These are phyloP conservation scores for Phyllotreta cruciferae DNA, from an alignment of 2,888 invertebrate genomes.

Conservation along the genomic window DNA sequence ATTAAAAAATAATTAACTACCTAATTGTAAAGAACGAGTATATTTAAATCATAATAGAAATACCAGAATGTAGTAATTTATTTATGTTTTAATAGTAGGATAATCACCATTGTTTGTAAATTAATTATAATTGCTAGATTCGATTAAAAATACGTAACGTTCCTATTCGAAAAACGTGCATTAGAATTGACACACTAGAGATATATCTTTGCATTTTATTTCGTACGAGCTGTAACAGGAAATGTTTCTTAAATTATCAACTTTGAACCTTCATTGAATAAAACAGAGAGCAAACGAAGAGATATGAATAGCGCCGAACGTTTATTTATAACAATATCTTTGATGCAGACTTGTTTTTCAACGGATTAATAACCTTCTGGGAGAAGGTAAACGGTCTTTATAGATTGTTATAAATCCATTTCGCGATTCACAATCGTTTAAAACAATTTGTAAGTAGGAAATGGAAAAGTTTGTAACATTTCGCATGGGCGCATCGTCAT, in stretches of 20 bases:
- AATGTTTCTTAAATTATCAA: constrained; percentile 12
- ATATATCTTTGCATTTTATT: not conserved
- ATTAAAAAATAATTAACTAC: too few relatives aligned
- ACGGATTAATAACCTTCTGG: constrained; percentile 23
- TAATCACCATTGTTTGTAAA: too few relatives aligned
- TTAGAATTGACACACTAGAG: not conserved
- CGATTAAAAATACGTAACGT: too few relatives aligned
- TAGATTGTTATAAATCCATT: not conserved
- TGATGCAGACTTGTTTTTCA: constrained; percentile 16
- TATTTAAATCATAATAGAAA: too few relatives aligned
- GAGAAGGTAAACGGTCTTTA: constrained; percentile 17
- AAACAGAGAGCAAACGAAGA: constrained; percentile 9
- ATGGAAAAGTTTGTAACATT: constrained; percentile 1
- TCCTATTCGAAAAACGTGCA: too few relatives aligned
- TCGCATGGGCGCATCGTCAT: too few relatives aligned
- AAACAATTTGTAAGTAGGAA: not conserved
- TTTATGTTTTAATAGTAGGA: too few relatives aligned
- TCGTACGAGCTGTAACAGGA: not conserved
- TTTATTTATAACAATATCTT: constrained; percentile 20
- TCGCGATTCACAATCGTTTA: too few relatives aligned
- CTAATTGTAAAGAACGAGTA: too few relatives aligned
- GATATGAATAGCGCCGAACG: constrained; percentile 10
- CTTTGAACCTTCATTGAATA: constrained; percentile 8
- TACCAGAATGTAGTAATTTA: too few relatives aligned
- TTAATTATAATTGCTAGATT: too few relatives aligned